Percentiles rank a stretch among this genome's conserved stretches.
Conservation (phyloP, 2,113 vertebrate genomes). For the Peromyscus polionotus region DNA sequence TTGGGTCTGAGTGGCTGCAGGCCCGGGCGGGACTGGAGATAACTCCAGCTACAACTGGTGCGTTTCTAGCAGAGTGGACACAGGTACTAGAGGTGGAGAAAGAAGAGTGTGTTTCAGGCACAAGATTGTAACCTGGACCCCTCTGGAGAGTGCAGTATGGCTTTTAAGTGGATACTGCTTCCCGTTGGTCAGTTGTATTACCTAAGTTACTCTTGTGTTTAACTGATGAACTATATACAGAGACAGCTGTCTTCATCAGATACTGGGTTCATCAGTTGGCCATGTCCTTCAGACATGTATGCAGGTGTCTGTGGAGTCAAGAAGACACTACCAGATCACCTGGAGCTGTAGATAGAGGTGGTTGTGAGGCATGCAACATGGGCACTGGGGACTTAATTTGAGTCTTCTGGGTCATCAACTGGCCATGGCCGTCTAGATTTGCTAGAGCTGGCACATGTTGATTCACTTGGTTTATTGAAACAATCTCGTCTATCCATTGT, state of each 20-base stretch:
- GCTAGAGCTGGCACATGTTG: not conserved
- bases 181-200: not conserved
- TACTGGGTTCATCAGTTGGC: not conserved
- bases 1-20: no score
- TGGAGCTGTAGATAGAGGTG: not conserved
- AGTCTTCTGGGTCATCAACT: not conserved
- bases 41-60: no score
- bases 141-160: not conserved
- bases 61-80: not conserved
- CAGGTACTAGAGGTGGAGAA: not conserved
- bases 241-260: not conserved
- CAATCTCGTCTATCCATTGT: not conserved
- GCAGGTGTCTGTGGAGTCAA: not conserved
- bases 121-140: not conserved
- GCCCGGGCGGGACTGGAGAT: no score
- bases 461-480: not conserved
- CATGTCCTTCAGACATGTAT: not conserved
- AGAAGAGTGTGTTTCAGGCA: not conserved
- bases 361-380: not conserved
- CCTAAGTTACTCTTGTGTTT: not conserved
- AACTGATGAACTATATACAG: not conserved
- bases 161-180: not conserved
- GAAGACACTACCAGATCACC: not conserved
- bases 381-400: not conserved
- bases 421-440: not conserved